These are phyloP conservation scores for Amniataba percoides DNA, from an alignment of 2,797 vertebrate species.

Conservation along the genomic window DNA sequence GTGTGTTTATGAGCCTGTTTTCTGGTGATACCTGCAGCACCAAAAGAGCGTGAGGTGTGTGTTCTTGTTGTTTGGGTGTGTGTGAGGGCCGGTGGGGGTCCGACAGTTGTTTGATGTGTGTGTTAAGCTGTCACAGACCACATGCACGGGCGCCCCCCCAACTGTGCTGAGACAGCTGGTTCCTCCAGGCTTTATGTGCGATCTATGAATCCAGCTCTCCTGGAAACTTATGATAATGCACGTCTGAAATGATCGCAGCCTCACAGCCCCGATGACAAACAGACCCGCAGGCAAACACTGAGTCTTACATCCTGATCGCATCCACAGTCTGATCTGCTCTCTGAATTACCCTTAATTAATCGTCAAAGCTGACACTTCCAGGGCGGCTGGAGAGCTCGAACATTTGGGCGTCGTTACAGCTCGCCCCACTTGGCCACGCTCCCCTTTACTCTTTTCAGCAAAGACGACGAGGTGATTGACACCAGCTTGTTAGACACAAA, in stretches of 20 bases:
- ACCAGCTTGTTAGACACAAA: slow-evolving; percentile 74
- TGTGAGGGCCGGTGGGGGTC: slow-evolving; percentile 51
- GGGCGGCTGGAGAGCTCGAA: slow-evolving; percentile 27
- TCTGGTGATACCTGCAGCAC: slow-evolving; percentile 39
- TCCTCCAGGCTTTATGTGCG: slow-evolving; percentile 36
- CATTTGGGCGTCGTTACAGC: slow-evolving; percentile 63
- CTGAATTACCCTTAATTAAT: slow-evolving; percentile 57
- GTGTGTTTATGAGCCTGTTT: slow-evolving; percentile 54
- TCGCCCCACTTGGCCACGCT: slow-evolving; percentile 22
- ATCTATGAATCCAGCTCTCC: slow-evolving; percentile 31
- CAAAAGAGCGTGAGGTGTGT: slow-evolving; percentile 50
- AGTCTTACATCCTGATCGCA: slow-evolving; percentile 15
- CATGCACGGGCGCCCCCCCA: slow-evolving; percentile 44
- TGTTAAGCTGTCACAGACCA: slow-evolving; percentile 76
- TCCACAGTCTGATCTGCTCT: slow-evolving; percentile 32
- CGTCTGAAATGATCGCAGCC: slow-evolving; percentile 15
- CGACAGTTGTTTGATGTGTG: slow-evolving; percentile 78
- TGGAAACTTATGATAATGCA: slow-evolving; percentile 49
- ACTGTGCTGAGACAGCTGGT: slow-evolving; percentile 70
- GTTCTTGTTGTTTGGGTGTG: slow-evolving; percentile 57
- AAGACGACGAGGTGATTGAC: slow-evolving; percentile 74
- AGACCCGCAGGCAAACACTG: slow-evolving; percentile 15
- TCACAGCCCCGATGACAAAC: slow-evolving; percentile 35
- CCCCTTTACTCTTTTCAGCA: slow-evolving; percentile 47
- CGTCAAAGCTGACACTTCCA: slow-evolving; percentile 55